Evolutionary conservation across 2,888 invertebrate genomes (phyloP).

Genomic region (Synergus laeviventris): DNA sequence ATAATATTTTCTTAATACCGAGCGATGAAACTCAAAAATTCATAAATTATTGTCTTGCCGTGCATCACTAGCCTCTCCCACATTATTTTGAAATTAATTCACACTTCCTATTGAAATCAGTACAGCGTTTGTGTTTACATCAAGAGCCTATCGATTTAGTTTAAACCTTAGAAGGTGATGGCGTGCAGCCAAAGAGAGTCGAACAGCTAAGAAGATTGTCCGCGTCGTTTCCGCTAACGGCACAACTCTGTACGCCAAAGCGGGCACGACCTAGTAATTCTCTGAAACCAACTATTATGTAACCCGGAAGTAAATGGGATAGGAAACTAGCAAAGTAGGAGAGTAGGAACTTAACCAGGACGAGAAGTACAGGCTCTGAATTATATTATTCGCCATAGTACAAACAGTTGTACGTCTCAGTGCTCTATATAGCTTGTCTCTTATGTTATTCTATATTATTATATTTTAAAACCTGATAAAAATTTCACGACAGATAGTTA

Average conservation of each 20-base stretch:
- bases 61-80: background rate
- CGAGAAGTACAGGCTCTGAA: constrained; percentile 16
- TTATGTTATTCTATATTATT: background rate
- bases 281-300: constrained; percentile 52
- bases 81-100: background rate
- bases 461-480: background rate
- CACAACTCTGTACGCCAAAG: constrained; percentile 46
- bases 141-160: background rate
- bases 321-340: constrained; percentile 54
- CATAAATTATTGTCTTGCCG: no score
- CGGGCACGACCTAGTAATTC: constrained; percentile 51
- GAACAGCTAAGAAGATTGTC: constrained; percentile 42
- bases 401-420: background rate
- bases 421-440: background rate
- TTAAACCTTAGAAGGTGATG: background rate
- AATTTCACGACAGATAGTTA: no score
- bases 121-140: background rate
- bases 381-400: background rate
- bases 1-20: no score
- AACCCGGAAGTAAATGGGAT: constrained; percentile 57
- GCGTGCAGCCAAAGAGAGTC: background rate
- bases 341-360: constrained; percentile 44
- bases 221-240: constrained; percentile 49
- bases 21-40: no score
- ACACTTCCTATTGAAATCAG: background rate